Evolutionary conservation across 1,140 invertebrate species (phyloP), one percentile per base, ranked within the genome.

Genomic region (Gonatopus flavifemur): DNA sequence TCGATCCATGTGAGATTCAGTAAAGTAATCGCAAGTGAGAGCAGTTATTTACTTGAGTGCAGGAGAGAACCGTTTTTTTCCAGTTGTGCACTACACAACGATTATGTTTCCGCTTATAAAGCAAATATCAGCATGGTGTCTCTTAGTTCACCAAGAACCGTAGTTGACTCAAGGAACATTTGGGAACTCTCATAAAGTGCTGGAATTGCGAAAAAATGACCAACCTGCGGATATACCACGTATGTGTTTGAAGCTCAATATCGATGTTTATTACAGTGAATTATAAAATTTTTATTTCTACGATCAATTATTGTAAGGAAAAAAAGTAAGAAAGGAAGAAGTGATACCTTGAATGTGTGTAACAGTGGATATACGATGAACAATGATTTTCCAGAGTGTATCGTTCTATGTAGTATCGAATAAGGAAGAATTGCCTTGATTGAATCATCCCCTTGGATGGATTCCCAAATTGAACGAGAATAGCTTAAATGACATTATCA

Each of bases 61-160:
- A 46, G 21, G 42, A 48, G 19, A 55, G 57, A 35, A 61, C 59
- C 36, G 37, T 38, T 52, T 52, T 52, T 22, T 16, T 28, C 36
- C 19, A 41, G 54, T 39, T 21, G 19, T 51, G 16, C 43, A 58
- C 59, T 50, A 44, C 55, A 62, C 59, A 54, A 50, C 55, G 61
- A 66, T 53, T 62, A 56, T 58, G 55, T 49, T 64, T 62, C 57
- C 49, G 59, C 66, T 67, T 67, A 67, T 64, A 66, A 67, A 50
- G 49, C 60, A 43, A 20, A 19, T 37, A 35, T 37, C 10, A 32
- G 35, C 37, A 46, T 59, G 28, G 25, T 39, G 35, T 33, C 28
- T 37, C 38, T 53, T 66, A 67, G 64, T 67, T 20, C 18, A 16
- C n/a, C 9, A 15, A 47, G 37, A 4, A 22, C 25, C 38, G 32